Evolutionary conservation across 2,113 vertebrate species (phyloP).

Genomic region (Seriola dumerili): DNA sequence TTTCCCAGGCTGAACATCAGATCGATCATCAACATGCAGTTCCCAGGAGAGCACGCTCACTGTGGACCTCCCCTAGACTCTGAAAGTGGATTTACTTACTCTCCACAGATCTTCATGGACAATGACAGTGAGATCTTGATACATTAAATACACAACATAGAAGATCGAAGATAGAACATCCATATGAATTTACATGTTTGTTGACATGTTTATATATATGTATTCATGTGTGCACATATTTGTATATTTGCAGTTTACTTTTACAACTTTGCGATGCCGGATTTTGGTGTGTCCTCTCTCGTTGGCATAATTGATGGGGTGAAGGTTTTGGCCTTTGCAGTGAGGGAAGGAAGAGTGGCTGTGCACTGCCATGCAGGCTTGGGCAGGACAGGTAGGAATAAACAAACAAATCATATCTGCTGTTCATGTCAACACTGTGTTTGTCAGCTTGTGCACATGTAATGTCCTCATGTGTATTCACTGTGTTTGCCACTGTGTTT

Average conservation of each 20-base stretch:
- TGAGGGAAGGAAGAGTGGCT: slow-evolving; percentile 85
- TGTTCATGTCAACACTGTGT: neutral
- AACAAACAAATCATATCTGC: neutral
- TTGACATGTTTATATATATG: neutral
- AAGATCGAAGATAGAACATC: no score
- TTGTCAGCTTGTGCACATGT: neutral
- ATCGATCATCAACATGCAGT: slow-evolving; percentile 88
- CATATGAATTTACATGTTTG: neutral
- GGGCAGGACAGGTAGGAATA: slow-evolving; percentile 84
- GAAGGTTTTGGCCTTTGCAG: slow-evolving; percentile 86
- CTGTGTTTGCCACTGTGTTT: neutral
- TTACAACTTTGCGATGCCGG: slow-evolving; percentile 89
- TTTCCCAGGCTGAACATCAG: slow-evolving; percentile 83
- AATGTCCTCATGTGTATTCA: neutral
- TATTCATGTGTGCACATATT: neutral
- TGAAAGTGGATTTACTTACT: slow-evolving; percentile 87
- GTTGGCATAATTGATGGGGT: slow-evolving; percentile 84
- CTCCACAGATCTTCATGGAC: slow-evolving; percentile 87
- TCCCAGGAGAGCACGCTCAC: slow-evolving; percentile 86
- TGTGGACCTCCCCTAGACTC: slow-evolving; percentile 84
- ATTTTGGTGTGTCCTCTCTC: slow-evolving; percentile 85
- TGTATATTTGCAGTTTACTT: slow-evolving; percentile 84
- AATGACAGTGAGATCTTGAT: slow-evolving; percentile 81
- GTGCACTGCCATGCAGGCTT: slow-evolving; percentile 89
- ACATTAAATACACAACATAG: neutral